Percentiles rank a stretch among this genome's conserved stretches.
These are phyloP conservation scores for Eueremaeus valkanovi DNA, from an alignment of 2,888 invertebrate genomes.

Conservation along the genomic window DNA sequence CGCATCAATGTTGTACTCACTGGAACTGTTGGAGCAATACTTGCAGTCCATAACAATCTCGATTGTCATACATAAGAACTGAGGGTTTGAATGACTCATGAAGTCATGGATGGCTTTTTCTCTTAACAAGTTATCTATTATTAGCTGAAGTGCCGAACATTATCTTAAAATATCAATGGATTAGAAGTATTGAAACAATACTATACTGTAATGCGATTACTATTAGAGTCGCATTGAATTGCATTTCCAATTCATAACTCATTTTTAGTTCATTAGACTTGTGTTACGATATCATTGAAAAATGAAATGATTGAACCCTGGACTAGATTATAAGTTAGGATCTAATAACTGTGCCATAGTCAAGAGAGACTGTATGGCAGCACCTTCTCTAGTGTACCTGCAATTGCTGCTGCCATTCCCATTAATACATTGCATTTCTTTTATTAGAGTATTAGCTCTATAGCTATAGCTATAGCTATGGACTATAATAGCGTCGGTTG, in stretches of 20 bases:
- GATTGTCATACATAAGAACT: background rate
- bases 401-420: background rate
- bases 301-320: too few relatives aligned
- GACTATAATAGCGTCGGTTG: background rate
- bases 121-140: background rate
- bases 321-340: too few relatives aligned
- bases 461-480: background rate
- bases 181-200: too few relatives aligned
- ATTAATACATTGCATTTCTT: background rate
- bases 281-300: background rate
- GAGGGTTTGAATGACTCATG: background rate
- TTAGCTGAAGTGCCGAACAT: background rate
- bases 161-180: too few relatives aligned
- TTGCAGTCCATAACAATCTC: slow-evolving; percentile 11
- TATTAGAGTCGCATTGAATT: too few relatives aligned
- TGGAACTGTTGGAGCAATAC: slow-evolving; percentile 29
- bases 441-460: background rate
- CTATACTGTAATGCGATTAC: too few relatives aligned
- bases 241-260: too few relatives aligned
- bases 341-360: too few relatives aligned
- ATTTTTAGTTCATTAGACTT: too few relatives aligned
- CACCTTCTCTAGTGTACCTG: background rate
- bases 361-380: too few relatives aligned
- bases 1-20: background rate
- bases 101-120: background rate